Percentiles rank a stretch among this genome's conserved stretches.
Evolutionary conservation across 2,888 invertebrate genomes (phyloP).

Genomic region (Tinea semifulvella): DNA sequence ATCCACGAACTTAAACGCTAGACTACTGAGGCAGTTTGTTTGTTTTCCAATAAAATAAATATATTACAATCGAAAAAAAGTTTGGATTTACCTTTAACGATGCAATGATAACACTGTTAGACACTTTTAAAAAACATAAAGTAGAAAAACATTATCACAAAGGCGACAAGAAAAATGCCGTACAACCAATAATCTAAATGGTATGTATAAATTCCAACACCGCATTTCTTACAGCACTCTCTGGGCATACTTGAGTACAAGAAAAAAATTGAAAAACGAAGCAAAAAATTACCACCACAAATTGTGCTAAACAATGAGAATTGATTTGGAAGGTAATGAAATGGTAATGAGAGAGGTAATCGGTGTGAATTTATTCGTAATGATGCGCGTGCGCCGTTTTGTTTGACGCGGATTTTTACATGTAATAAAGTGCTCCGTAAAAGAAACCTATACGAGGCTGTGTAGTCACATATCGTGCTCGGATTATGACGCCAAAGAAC

Average conservation of each 20-base stretch:
- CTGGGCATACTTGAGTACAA: constrained; percentile 6
- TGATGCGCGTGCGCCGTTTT: constrained; percentile 3
- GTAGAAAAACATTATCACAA: constrained; percentile 37
- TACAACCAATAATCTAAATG: constrained; percentile 40
- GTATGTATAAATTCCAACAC: constrained; percentile 17
- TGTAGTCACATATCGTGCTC: no score
- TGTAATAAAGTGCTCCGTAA: no score
- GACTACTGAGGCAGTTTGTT: no score
- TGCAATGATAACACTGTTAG: no score
- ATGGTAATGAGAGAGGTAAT: constrained; percentile 7
- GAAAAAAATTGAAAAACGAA: background rate
- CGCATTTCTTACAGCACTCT: constrained; percentile 2
- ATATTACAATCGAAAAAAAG: no score
- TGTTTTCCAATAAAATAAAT: no score
- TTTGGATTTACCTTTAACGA: no score
- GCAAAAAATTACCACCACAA: constrained; percentile 5
- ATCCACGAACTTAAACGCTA: no score
- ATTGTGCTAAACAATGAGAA: constrained; percentile 4
- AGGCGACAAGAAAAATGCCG: constrained; percentile 26
- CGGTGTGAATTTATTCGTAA: constrained; percentile 5
- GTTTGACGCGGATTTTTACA: no score
- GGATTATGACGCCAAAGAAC: no score
- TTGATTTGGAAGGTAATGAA: constrained; percentile 8
- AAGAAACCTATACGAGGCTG: no score
- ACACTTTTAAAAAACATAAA: constrained; percentile 25